These are phyloP conservation scores for Zeugodacus cucurbitae DNA, from an alignment of 1,140 invertebrate genomes.

Conservation along the genomic window DNA sequence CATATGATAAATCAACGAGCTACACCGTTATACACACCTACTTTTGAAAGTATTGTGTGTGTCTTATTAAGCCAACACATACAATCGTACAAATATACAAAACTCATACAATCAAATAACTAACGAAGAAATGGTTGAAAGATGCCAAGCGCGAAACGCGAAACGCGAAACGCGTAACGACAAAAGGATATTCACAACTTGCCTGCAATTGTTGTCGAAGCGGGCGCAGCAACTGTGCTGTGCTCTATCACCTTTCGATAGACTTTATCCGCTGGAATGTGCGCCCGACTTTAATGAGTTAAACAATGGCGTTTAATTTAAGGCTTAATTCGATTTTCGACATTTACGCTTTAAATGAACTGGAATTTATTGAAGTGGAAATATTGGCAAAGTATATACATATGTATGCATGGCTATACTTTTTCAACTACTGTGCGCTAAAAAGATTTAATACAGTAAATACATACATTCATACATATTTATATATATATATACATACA, in stretches of 20 bases:
- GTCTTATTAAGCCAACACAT: neutral
- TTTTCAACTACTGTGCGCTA: neutral
- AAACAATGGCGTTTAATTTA: neutral
- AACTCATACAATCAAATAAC: neutral
- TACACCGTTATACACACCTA: constrained; percentile 42
- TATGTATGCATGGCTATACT: neutral
- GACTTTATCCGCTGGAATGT: neutral
- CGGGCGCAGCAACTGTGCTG: no score
- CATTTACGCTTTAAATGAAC: neutral
- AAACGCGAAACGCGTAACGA: neutral
- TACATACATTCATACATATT: neutral
- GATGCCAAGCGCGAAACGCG: neutral
- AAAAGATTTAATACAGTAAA: no score
- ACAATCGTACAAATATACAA: neutral
- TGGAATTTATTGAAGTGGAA: neutral
- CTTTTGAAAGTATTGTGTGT: constrained; percentile 21
- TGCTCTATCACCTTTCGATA: neutral
- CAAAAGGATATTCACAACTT: neutral
- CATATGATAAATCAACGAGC: constrained; percentile 40
- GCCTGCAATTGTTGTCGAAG: neutral
- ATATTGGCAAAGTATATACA: neutral
- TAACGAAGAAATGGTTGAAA: neutral
- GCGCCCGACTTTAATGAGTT: neutral
- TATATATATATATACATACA: neutral
- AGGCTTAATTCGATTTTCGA: neutral